Evolutionary conservation across 2,113 vertebrate genomes (phyloP), one percentile per base, ranked within the genome.

Genomic region (Oophaga pumilio): DNA sequence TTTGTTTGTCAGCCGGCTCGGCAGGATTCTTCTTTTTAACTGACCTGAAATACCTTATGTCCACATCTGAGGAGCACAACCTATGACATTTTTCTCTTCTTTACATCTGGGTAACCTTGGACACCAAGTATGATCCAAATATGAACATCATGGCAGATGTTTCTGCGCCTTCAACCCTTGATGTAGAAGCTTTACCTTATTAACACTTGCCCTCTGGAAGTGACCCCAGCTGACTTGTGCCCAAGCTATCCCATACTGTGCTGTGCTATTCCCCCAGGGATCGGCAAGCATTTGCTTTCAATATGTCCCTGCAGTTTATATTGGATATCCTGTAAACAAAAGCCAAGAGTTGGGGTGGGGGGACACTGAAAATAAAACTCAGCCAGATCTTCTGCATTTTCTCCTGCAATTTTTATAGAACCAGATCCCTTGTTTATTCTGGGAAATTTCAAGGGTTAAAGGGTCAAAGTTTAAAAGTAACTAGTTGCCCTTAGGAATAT

Each of bases 401-500:
- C 59, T 83, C 28, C 15, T 79, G 49, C 18, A 76, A 53, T 64
- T 82, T 74, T 74, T 26, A 66, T 60, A 64, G 68, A 14, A 8
- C 57, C 71, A 17, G 64, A n/a, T 22, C 66, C 18, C 53, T 57
- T 87, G 78, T 82, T 87, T 87, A 87, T 10, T 13, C 9, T 49
- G 56, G 60, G 79, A 82, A 82, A 87, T 62, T 76, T 77, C 22
- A 82, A 59, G 43, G 85, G 85, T 86, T 66, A 69, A n/a, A n/a
- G 64, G 86, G 79, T 86, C 79, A 87, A 33, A 76, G 86, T 87
- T 62, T 87, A 82, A 76, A 76, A 87, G 86, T 82, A 82, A 71
- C 79, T 49, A 73, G 68, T 24, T 62, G 68, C 78, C 86, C 57
- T 73, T 52, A 87, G 86, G 78, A 87, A 87, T 80, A 80, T 86